phyloP scores from a whole-genome alignment of 53 echinoderm and acorn worm species.

The Arbacia lixula region DNA sequence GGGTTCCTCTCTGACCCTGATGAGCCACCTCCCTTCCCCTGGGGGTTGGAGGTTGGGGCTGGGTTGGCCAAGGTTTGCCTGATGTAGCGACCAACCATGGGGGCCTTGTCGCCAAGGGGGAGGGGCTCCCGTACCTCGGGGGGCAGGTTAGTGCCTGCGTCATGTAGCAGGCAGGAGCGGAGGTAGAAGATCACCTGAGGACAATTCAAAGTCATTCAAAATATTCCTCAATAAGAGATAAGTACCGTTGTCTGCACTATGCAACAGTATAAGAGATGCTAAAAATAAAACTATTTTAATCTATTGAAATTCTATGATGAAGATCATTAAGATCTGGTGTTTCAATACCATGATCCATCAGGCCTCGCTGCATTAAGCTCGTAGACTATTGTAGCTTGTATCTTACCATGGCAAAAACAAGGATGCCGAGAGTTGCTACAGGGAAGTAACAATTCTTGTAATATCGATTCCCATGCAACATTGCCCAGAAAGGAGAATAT shows the following conservation, averaged over 20 bases:
- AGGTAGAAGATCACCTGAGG: conserved; percentile 90
- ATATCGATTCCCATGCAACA: no score
- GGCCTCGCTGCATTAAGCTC: no score
- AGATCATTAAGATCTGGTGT: no score
- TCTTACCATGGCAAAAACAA: no score
- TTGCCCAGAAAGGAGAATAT: no score
- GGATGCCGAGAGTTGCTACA: no score
- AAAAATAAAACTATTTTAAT: neutral
- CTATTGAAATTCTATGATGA: neutral
- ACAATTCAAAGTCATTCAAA: neutral
- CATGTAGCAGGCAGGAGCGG: conserved; percentile 69
- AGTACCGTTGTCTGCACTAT: no score
- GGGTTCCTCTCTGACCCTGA: conserved; percentile 38
- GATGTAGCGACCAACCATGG: conserved; percentile 69
- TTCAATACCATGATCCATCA: no score
- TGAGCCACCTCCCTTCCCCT: neutral
- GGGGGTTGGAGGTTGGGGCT: neutral
- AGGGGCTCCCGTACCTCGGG: conserved; percentile 70
- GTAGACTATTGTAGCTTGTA: no score
- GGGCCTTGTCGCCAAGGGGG: conserved; percentile 65
- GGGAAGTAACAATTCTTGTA: no score
- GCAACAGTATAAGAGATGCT: neutral
- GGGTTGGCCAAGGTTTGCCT: conserved; percentile 57
- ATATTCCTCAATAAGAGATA: neutral
- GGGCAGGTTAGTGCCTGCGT: conserved; percentile 71